Evolutionary conservation across 2,113 vertebrate species (phyloP), one percentile per base, ranked within the genome.

Genomic region (Chaenogobius annularis): DNA sequence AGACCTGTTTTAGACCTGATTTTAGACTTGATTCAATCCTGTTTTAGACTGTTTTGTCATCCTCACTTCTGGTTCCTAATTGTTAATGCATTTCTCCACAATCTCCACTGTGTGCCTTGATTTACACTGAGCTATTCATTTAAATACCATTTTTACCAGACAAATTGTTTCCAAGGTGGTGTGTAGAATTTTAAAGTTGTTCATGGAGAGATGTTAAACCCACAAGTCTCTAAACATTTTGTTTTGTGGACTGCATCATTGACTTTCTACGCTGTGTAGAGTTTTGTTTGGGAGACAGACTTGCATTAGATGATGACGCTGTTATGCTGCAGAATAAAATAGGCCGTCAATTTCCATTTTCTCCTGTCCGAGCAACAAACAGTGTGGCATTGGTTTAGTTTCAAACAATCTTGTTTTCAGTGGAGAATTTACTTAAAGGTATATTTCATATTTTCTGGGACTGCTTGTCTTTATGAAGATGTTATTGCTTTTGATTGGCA

Each of bases 221-320:
- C 47, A 66, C 68, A 73, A 11, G 62, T 19, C 63, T 66, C 44
- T 35, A 22, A 58, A 31, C 59, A 40, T 73, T 70, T 70, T 20
- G 48, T 72, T 75, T 73, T 20, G 26, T 40, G 23, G 44, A 70
- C 40, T 50, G 11, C 69, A 74, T 77, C 40, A 73, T 35, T 78
- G 78, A 66, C 44, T 46, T 10, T 71, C 26, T 31, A 43, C 11
- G 35, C 35, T 3, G 3, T 14, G 35, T 2, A 40, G 55, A 63
- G 31, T 68, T 63, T 65, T 22, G 35, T 63, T 62, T 62, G n/a
- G 35, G 50, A 40, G 61, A 63, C 35, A 63, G 31, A 63, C 61
- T 40, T 63, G 17, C 35, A 63, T 63, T n/a, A 63, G 61, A 63
- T 12, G 23, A 31, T 5, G 1, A 13, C 31, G 31, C n/a, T 63